A percentile compares a stretch with the other conserved stretches of the same genome.
phyloP scores from a whole-genome alignment of 2,888 invertebrate genomes.

The Thymelicus lineola region DNA sequence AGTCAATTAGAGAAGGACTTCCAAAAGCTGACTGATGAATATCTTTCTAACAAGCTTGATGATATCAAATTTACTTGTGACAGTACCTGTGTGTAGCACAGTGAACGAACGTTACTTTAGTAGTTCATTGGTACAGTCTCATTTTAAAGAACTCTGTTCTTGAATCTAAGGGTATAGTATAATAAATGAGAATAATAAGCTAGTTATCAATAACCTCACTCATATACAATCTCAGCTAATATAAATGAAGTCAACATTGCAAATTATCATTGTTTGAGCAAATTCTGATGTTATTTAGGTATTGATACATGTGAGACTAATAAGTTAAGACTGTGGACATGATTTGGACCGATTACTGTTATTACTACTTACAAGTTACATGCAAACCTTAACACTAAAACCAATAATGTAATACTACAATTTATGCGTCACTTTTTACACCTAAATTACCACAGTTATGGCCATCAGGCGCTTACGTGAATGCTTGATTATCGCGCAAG shows the following conservation, averaged over 20 bases:
- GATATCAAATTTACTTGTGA: background rate
- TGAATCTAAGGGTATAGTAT: too few relatives aligned
- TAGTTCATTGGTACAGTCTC: too few relatives aligned
- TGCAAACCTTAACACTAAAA: constrained; percentile 30
- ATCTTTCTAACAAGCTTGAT: background rate
- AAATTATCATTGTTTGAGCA: background rate
- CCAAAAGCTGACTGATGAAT: background rate
- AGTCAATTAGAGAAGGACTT: too few relatives aligned
- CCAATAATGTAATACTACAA: background rate
- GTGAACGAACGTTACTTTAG: too few relatives aligned
- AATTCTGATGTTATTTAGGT: background rate
- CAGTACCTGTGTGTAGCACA: too few relatives aligned
- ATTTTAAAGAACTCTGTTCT: too few relatives aligned
- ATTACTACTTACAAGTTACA: constrained; percentile 25
- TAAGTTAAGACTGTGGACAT: constrained; percentile 9
- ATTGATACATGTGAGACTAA: constrained; percentile 9
- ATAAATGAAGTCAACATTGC: constrained; percentile 1
- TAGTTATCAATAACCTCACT: background rate
- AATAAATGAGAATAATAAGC: too few relatives aligned
- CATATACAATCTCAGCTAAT: background rate
- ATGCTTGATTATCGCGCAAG: constrained; percentile 32
- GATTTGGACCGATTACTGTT: constrained; percentile 16
- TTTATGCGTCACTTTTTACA: constrained; percentile 26
- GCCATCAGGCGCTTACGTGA: constrained; percentile 14
- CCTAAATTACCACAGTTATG: constrained; percentile 5